Base-by-base conservation (phyloP, 2,797 vertebrate species). In the Orientallactaga sibirica region DNA sequence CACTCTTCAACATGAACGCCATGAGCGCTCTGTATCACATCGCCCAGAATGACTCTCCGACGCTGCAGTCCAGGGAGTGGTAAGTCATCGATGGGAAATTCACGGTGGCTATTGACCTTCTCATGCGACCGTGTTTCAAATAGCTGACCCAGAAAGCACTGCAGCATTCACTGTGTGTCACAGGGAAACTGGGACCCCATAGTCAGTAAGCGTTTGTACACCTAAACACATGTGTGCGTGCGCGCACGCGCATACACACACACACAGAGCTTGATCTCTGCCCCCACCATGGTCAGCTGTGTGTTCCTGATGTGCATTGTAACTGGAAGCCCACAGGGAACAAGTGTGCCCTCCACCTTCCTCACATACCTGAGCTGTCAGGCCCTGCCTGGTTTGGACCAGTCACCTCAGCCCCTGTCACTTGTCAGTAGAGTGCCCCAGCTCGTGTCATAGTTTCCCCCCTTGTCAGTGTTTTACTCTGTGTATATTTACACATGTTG, bases 21-120 rank as follows among this genome's bases (percentile, higher is more conserved):
- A 99, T 99, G 99, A 99, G 99, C 99, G 99, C 99, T 99, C 99
- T 99, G 99, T 99, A 99, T 98, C 99, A 99, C 98, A 99, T 99
- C 97, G 99, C 99, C 98, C 99, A 99, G 99, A 99, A 99, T 20
- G 99, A 99, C 97, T 99, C 99, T 95, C 99, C 99, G 93, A 98
- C 98, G 27, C 98, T 99, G 98, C 99, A 99, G 98, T 99, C 99
- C 94, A 99, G 98, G 96, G 99, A 99, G 97, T 99, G 99, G 99
- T 99, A 98, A 99, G 99, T 97, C 43, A 33, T 88, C 37, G 67
- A 58, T 92, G 80, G 76, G 58, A 88, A 87, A 90, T 67, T 74
- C 62, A 18, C 83, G 24, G 1, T 66, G 41, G 5, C 8, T 74
- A 3, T 43, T 52, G 4, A 79, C n/a, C 11, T 19, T 71, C 84